These are phyloP conservation scores for Ia io DNA, from an alignment of 2,113 vertebrate species.

Conservation along the genomic window DNA sequence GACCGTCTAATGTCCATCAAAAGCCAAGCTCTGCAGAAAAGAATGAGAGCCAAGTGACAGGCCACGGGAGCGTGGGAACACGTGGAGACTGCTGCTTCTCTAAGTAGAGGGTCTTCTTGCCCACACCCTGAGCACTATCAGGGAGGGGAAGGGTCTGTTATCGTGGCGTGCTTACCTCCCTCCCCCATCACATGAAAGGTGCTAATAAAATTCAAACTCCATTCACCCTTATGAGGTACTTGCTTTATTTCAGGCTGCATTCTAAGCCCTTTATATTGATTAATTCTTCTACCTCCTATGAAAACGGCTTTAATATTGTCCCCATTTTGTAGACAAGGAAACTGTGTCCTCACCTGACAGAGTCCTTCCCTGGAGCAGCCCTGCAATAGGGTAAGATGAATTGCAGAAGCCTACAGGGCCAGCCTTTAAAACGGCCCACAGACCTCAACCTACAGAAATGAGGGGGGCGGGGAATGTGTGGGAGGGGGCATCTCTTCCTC, in stretches of 20 bases:
- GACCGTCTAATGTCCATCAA: not conserved
- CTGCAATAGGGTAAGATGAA: not conserved
- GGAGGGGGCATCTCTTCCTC: not conserved
- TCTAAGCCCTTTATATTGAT: not conserved
- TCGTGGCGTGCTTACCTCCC: not conserved
- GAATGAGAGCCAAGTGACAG: not conserved
- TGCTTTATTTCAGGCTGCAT: not conserved
- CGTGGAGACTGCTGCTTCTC: not conserved
- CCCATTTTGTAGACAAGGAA: not conserved
- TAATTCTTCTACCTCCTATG: not conserved
- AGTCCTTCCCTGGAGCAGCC: not conserved
- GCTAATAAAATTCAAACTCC: not conserved
- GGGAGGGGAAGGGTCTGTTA: not conserved
- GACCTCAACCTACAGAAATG: not conserved
- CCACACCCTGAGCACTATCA: not conserved
- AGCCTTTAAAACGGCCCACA: not conserved
- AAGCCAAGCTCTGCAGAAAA: not conserved
- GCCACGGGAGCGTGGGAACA: not conserved
- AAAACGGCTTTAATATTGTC: not conserved
- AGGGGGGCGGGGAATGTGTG: not conserved
- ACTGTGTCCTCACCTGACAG: not conserved
- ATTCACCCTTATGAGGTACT: not conserved
- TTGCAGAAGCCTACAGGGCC: not conserved
- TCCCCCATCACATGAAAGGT: not conserved
- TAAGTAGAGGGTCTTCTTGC: not conserved